phyloP scores from a whole-genome alignment of 2,797 vertebrate species.

The Antrozous pallidus region DNA sequence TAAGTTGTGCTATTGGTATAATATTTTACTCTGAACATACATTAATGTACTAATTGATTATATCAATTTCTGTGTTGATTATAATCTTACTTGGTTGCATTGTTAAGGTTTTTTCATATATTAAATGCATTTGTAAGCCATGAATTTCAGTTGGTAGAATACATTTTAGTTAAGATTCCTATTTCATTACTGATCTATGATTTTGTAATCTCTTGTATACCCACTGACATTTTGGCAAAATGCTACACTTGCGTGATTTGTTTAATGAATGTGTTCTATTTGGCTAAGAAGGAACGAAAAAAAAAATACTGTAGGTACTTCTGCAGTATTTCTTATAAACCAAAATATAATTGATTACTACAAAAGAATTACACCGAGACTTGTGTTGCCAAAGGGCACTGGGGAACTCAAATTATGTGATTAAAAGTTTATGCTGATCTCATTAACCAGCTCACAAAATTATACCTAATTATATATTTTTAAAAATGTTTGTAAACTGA shows the following conservation, averaged over 20 bases:
- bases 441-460: not conserved
- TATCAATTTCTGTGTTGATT: not conserved
- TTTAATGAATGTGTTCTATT: conserved; percentile 50
- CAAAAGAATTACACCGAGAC: not conserved
- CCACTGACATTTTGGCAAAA: conserved; percentile 19
- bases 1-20: not conserved
- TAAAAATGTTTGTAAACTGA: not conserved
- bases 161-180: not conserved
- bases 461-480: not conserved
- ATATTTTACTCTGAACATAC: not conserved
- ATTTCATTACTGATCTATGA: conserved; percentile 30
- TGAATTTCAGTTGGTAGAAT: conserved; percentile 1
- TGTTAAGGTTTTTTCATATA: not conserved
- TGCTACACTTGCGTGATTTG: not conserved
- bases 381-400: conserved; percentile 9
- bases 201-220: conserved; percentile 38
- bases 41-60: not conserved
- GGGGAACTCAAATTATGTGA: conserved; percentile 7
- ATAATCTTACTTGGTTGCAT: conserved; percentile 41
- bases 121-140: conserved; percentile 40
- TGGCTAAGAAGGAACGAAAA: conserved; percentile 42
- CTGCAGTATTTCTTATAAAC: conserved; percentile 44
- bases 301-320: conserved; percentile 48
- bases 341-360: conserved; percentile 13
- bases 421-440: conserved; percentile 27